Evolutionary conservation across 2,888 invertebrate genomes (phyloP).

Genomic region (Eupelmus urozonus): DNA sequence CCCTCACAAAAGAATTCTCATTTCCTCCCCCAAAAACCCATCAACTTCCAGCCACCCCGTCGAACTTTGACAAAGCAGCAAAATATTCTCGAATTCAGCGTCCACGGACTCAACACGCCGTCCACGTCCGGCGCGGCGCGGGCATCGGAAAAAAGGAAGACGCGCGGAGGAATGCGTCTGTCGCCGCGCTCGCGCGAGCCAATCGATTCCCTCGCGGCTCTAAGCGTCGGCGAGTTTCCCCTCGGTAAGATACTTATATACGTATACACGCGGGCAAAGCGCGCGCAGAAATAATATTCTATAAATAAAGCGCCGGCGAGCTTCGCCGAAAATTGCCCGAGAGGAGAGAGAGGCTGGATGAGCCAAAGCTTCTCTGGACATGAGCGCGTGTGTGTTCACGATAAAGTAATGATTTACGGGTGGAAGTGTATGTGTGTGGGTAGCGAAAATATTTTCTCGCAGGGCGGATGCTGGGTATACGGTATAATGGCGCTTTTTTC

Average conservation of each 20-base stretch:
- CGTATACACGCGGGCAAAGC: neutral
- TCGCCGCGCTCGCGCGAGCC: neutral
- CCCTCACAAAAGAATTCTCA: slow-evolving; percentile 6
- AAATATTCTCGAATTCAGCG: neutral
- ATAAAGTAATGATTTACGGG: neutral
- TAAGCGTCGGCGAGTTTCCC: too few relatives aligned
- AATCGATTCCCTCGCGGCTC: too few relatives aligned
- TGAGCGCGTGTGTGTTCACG: neutral
- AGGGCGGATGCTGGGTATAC: too few relatives aligned
- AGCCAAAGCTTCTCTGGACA: neutral
- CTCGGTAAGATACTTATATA: too few relatives aligned
- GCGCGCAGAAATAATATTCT: slow-evolving; percentile 42
- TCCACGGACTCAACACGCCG: neutral
- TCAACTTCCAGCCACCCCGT: neutral
- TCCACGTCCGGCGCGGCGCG: too few relatives aligned
- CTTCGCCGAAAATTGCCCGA: slow-evolving; percentile 17
- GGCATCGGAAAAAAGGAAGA: neutral
- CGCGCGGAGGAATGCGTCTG: neutral
- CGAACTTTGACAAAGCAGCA: slow-evolving; percentile 24
- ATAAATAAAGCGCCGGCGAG: slow-evolving; percentile 28
- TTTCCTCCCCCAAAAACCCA: slow-evolving; percentile 12
- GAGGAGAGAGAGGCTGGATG: neutral
- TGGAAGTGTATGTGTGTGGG: neutral
- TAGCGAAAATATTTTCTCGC: neutral
- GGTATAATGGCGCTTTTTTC: neutral